Percentiles rank a stretch among this genome's conserved stretches.
Evolutionary conservation across 2,113 vertebrate species (phyloP).

Genomic region (Typhlomys cinereus): DNA sequence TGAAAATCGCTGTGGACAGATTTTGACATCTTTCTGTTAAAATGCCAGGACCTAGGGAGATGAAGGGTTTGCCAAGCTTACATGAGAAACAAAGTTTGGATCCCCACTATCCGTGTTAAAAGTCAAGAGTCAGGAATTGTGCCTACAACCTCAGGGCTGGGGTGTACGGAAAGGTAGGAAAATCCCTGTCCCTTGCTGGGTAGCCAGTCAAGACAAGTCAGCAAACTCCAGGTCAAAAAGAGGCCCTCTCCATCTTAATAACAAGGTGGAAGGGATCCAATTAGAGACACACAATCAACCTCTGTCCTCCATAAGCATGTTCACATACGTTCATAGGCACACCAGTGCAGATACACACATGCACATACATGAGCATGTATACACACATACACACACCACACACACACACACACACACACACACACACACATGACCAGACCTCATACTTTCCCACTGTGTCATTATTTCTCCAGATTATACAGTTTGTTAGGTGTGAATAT

Average conservation of each 20-base stretch:
- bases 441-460: slow-evolving; percentile 29
- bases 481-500: slow-evolving; percentile 30
- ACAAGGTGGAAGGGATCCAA: neutral
- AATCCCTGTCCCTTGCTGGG: too few species aligned
- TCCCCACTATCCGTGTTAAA: too few species aligned
- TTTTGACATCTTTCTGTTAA: slow-evolving; percentile 69
- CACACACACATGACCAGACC: neutral
- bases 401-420: neutral
- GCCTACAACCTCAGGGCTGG: too few species aligned
- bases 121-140: too few species aligned
- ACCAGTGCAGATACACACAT: neutral
- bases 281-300: neutral
- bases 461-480: slow-evolving; percentile 23
- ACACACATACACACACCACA: neutral
- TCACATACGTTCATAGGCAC: neutral
- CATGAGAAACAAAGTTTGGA: too few species aligned
- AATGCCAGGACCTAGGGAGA: neutral
- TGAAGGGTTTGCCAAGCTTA: neutral
- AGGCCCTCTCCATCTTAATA: neutral
- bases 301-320: neutral
- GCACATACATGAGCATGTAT: too few species aligned
- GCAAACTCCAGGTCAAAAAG: neutral
- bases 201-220: too few species aligned
- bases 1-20: slow-evolving; percentile 63
- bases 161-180: too few species aligned